Conservation (phyloP, 2,888 invertebrate species). For the Drosophila antonietae region DNA sequence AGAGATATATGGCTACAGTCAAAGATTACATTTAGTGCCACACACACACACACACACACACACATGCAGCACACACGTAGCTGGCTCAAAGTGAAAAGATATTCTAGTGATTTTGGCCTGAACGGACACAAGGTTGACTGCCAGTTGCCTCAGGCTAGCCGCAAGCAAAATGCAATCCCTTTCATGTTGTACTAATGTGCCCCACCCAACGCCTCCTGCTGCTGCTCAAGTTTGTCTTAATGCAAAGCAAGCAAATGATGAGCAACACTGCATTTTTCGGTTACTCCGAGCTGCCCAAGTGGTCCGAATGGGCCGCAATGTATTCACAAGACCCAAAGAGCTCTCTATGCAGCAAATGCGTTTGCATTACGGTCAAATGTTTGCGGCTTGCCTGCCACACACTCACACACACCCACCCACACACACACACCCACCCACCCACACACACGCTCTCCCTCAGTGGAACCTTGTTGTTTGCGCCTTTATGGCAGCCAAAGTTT, state of each 20-base stretch:
- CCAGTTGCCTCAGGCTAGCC: conserved; percentile 62
- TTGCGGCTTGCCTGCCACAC: conserved; percentile 60
- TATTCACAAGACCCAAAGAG: conserved; percentile 40
- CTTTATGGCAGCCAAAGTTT: conserved; percentile 76
- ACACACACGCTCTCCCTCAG: conserved; percentile 4
- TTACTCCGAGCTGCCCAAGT: conserved; percentile 18
- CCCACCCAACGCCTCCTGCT: background rate
- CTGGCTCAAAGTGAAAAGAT: conserved; percentile 37
- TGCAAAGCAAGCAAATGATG: conserved; percentile 57
- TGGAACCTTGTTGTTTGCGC: conserved; percentile 64
- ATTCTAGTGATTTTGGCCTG: conserved; percentile 66
- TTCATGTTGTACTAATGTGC: conserved; percentile 59
- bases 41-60: conserved; percentile 32
- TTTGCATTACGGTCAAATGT: conserved; percentile 76
- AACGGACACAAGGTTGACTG: conserved; percentile 26
- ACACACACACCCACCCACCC: conserved; percentile 3
- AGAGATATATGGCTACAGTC: conserved; percentile 72
- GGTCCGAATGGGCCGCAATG: conserved; percentile 31
- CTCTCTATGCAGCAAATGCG: conserved; percentile 68
- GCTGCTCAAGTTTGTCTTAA: conserved; percentile 20
- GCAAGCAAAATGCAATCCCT: conserved; percentile 73
- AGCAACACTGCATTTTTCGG: conserved; percentile 44
- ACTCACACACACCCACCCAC: conserved; percentile 22
- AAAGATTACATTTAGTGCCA: conserved; percentile 68
- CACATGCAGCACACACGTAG: conserved; percentile 9